Percentiles rank a stretch among this genome's conserved stretches.
Evolutionary conservation across 2,888 invertebrate species (phyloP).

Genomic region (Sphaeridia pumilis): DNA sequence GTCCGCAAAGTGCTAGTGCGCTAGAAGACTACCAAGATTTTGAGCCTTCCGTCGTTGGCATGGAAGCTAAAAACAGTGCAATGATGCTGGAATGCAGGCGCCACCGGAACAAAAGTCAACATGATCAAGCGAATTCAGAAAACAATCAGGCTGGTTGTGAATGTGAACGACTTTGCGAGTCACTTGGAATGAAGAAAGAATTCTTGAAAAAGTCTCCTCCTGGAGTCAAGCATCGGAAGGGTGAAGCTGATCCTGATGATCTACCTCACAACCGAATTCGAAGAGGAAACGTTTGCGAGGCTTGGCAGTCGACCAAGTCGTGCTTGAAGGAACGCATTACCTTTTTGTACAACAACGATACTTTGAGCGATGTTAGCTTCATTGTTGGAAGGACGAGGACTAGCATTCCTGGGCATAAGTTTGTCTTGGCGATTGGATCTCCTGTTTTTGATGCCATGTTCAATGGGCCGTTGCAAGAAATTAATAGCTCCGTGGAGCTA

Average conservation of each 20-base stretch:
- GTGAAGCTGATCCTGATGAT: conserved; percentile 5
- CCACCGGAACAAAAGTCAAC: neutral
- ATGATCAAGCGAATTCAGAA: neutral
- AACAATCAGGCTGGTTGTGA: neutral
- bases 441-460: conserved; percentile 82
- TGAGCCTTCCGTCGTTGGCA: neutral
- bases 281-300: conserved; percentile 14
- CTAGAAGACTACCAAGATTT: too few species aligned
- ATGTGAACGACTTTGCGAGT: neutral
- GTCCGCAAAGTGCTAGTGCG: too few species aligned
- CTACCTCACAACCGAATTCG: conserved; percentile 21
- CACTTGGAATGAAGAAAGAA: neutral
- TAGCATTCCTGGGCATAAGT: conserved; percentile 64
- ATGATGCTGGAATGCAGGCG: neutral
- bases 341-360: conserved; percentile 12
- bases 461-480: conserved; percentile 57
- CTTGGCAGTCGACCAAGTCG: conserved; percentile 20
- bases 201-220: neutral
- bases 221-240: neutral
- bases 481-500: conserved; percentile 54
- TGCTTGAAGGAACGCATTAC: conserved; percentile 20
- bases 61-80: neutral
- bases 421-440: conserved; percentile 67
- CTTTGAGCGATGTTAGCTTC: conserved; percentile 7
- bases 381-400: conserved; percentile 59